These are phyloP conservation scores for Hemitrygon akajei DNA, from an alignment of 2,797 vertebrate species.

Conservation along the genomic window DNA sequence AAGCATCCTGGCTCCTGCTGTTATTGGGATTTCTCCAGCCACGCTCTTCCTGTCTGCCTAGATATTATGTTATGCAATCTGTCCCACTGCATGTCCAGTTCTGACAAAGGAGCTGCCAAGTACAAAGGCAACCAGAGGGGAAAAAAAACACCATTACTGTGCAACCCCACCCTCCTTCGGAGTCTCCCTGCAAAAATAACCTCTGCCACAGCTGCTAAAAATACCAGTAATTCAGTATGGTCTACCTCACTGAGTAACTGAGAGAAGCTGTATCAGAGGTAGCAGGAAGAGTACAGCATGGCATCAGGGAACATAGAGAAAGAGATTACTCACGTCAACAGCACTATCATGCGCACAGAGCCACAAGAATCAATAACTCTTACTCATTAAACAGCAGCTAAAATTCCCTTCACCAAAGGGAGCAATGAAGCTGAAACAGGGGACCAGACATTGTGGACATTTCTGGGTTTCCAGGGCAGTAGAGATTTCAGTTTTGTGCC, in stretches of 20 bases:
- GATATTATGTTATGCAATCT: no score
- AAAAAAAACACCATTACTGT: background rate
- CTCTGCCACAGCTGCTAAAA: background rate
- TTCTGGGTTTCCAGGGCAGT: no score
- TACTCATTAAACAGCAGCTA: background rate
- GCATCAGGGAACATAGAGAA: background rate
- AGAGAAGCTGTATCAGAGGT: background rate
- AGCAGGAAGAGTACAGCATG: background rate
- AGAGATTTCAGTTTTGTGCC: no score
- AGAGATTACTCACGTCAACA: no score
- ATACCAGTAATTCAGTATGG: background rate
- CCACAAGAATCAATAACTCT: background rate
- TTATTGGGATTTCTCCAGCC: slow-evolving; percentile 7
- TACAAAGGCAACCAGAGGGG: background rate
- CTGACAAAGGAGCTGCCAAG: background rate
- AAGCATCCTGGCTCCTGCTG: background rate
- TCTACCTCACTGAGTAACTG: background rate
- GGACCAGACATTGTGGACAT: no score
- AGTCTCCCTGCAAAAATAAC: background rate
- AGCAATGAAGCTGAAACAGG: no score
- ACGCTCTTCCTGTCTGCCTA: background rate
- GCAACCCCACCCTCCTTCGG: background rate
- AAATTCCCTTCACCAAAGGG: no score
- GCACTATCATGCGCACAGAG: background rate
- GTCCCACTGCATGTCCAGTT: background rate